Conservation (phyloP, 2,113 vertebrate genomes). For the Malurus alboscapulatus region DNA sequence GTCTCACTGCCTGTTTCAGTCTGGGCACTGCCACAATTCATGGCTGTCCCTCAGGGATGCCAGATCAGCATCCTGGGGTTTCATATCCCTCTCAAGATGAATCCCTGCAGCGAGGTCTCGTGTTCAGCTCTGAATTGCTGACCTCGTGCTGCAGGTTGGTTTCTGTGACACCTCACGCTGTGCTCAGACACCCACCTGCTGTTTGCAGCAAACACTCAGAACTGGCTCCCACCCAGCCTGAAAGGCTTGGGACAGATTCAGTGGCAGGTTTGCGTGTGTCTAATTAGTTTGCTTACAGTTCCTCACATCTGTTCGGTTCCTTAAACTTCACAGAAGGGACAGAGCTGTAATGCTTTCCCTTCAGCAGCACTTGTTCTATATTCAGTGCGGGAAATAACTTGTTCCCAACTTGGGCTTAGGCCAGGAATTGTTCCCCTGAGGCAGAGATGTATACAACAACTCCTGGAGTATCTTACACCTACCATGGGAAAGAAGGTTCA, state of each 20-base stretch:
- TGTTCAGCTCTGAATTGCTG: not conserved
- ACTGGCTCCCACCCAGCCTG: conserved; percentile 46
- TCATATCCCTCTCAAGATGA: not conserved
- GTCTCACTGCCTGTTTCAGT: not conserved
- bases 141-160: not conserved
- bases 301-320: conserved; percentile 47
- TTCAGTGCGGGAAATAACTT: conserved; percentile 62
- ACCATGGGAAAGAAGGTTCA: conserved; percentile 70
- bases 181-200: conserved; percentile 31
- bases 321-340: conserved; percentile 44
- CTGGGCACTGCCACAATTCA: not conserved
- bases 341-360: conserved; percentile 6
- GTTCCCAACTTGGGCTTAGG: conserved; percentile 48
- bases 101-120: accelerated
- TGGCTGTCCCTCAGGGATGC: not conserved
- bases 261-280: conserved; percentile 40
- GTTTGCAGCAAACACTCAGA: not conserved
- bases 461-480: conserved; percentile 66
- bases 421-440: conserved; percentile 50
- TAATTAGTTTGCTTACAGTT: conserved; percentile 47
- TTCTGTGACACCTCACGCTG: not conserved
- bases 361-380: conserved; percentile 39
- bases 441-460: conserved; percentile 58
- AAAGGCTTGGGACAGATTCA: conserved; percentile 35
- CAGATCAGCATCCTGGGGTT: not conserved